These are phyloP conservation scores for Aphidius colemani DNA, from an alignment of 2,888 invertebrate genomes.

Conservation along the genomic window DNA sequence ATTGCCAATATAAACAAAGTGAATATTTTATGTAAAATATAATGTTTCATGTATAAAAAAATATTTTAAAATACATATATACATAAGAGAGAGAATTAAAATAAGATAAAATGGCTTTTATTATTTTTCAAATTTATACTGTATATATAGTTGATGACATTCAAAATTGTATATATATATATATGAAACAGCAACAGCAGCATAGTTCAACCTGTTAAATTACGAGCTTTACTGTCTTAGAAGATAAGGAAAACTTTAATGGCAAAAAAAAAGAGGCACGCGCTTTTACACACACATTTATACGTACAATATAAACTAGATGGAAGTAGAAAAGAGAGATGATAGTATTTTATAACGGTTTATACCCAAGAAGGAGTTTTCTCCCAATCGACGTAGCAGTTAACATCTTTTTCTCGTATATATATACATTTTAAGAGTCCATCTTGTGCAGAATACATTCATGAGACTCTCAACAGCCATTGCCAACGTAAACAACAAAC, in stretches of 20 bases:
- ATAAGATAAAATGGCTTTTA: too few relatives aligned
- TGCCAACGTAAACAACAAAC: too few relatives aligned
- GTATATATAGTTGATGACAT: too few relatives aligned
- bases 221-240: slow-evolving; percentile 14
- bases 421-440: slow-evolving; percentile 32
- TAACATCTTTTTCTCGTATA: slow-evolving; percentile 55
- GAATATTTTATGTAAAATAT: too few relatives aligned
- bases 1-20: too few relatives aligned
- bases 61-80: too few relatives aligned
- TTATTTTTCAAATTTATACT: too few relatives aligned
- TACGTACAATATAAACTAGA: slow-evolving; percentile 3
- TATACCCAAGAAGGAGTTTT: slow-evolving; percentile 35
- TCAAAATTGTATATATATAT: too few relatives aligned
- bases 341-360: neutral
- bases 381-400: slow-evolving; percentile 49
- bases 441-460: slow-evolving; percentile 56
- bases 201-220: slow-evolving; percentile 12
- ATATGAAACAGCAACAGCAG: too few relatives aligned
- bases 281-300: neutral
- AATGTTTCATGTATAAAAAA: too few relatives aligned
- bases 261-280: slow-evolving; percentile 20
- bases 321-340: neutral
- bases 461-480: slow-evolving; percentile 39
- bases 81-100: too few relatives aligned
- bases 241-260: slow-evolving; percentile 22